Percentiles rank a stretch among this genome's conserved stretches.
phyloP scores from a whole-genome alignment of 2,888 invertebrate genomes.

The Thecophora atra region DNA sequence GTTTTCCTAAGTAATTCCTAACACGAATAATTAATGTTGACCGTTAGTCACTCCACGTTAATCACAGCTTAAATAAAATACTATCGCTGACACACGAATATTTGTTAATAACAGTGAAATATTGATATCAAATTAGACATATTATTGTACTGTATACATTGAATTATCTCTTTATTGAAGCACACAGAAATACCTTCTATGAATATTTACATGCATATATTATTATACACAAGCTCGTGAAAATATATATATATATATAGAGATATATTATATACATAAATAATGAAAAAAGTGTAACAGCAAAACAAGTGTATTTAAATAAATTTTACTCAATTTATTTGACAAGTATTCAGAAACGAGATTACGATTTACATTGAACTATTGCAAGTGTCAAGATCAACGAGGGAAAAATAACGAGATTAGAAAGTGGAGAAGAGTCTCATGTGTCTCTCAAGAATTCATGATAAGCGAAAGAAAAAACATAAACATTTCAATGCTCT shows the following conservation, averaged over 20 bases:
- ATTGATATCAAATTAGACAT: not conserved
- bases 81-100: not conserved
- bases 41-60: not conserved
- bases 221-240: not conserved
- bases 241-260: slow-evolving; percentile 4
- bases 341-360: not conserved
- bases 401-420: no score
- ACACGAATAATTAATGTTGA: not conserved
- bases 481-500: no score
- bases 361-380: no score
- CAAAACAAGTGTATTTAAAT: not conserved
- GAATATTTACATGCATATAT: slow-evolving; percentile 6
- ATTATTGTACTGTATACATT: not conserved
- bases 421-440: no score
- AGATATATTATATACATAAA: slow-evolving; percentile 9
- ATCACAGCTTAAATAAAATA: not conserved
- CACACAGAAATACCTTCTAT: not conserved
- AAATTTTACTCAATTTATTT: slow-evolving; percentile 3
- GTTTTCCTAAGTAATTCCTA: not conserved
- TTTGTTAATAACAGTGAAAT: not conserved
- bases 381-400: no score
- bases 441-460: no score
- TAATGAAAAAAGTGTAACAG: not conserved
- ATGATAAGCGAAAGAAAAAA: no score
- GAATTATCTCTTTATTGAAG: not conserved